phyloP scores from a whole-genome alignment of 2,113 vertebrate genomes.

The Leuciscus idus region DNA sequence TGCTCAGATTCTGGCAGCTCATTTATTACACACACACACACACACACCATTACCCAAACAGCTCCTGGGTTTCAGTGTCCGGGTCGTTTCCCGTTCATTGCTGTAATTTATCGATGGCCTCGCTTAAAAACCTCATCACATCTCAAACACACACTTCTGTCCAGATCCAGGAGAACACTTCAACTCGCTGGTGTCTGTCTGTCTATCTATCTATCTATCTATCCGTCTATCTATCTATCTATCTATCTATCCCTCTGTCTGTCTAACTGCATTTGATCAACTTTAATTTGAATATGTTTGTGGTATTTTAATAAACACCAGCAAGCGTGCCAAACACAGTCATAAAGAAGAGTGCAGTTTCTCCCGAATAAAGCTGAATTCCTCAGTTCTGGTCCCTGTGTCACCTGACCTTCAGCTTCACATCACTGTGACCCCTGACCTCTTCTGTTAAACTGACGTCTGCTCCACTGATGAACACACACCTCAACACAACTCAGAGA shows the following conservation, averaged over 20 bases:
- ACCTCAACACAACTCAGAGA: slow-evolving; percentile 50
- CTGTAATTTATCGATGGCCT: too few species aligned
- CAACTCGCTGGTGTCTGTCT: too few species aligned
- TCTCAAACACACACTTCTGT: too few species aligned
- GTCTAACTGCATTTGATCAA: background rate
- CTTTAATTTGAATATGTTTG: background rate
- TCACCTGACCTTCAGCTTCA: background rate
- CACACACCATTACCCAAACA: background rate
- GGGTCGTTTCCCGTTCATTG: background rate
- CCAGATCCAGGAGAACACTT: too few species aligned
- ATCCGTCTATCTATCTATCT: too few species aligned
- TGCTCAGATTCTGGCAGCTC: background rate
- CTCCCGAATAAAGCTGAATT: background rate
- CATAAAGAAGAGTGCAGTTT: background rate
- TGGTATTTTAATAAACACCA: background rate
- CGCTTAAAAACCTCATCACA: too few species aligned
- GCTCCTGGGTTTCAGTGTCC: background rate
- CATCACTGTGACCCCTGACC: background rate
- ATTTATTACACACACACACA: too few species aligned
- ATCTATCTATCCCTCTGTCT: background rate
- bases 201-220: too few species aligned
- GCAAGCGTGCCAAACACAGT: background rate
- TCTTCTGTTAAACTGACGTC: background rate
- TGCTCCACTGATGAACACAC: background rate
- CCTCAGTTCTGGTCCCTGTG: background rate